Conservation (phyloP, 2,888 invertebrate genomes). For the Hemistola chrysoprasaria region DNA sequence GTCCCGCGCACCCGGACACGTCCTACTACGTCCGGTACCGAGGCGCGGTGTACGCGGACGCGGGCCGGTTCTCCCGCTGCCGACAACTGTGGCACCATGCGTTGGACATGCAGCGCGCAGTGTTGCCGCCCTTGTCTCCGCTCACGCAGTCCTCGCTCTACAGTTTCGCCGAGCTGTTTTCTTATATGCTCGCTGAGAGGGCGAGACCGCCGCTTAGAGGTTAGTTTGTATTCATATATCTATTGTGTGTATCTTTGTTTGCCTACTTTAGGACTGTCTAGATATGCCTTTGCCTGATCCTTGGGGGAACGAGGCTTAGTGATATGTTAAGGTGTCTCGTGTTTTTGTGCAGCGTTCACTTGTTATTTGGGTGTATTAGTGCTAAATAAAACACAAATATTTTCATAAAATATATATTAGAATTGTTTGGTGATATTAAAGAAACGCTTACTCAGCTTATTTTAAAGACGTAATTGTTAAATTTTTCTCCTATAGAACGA, state of each 20-base stretch:
- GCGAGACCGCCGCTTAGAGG: slow-evolving; percentile 85
- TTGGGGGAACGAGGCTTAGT: no score
- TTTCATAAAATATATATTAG: no score
- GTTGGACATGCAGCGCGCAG: slow-evolving; percentile 96
- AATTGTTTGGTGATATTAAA: no score
- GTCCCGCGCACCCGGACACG: slow-evolving; percentile 97
- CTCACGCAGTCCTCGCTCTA: slow-evolving; percentile 97
- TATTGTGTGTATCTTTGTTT: slow-evolving; percentile 5
- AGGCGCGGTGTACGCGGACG: slow-evolving; percentile 96
- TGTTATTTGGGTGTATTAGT: no score
- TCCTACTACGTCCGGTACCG: slow-evolving; percentile 97
- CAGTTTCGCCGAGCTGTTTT: slow-evolving; percentile 97
- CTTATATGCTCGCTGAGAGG: slow-evolving; percentile 96
- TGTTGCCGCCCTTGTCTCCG: slow-evolving; percentile 95
- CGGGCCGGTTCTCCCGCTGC: slow-evolving; percentile 95
- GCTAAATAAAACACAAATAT: no score
- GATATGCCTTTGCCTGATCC: no score
- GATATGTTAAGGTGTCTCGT: no score
- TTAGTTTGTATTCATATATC: slow-evolving; percentile 21
- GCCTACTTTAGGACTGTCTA: no score
- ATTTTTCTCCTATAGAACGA: no score
- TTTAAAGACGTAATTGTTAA: no score
- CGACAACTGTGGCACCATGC: slow-evolving; percentile 98
- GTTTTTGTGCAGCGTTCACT: no score
- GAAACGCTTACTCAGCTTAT: no score